These are phyloP conservation scores for Quiscalus mexicanus DNA, from an alignment of 2,113 vertebrate species.

Conservation along the genomic window DNA sequence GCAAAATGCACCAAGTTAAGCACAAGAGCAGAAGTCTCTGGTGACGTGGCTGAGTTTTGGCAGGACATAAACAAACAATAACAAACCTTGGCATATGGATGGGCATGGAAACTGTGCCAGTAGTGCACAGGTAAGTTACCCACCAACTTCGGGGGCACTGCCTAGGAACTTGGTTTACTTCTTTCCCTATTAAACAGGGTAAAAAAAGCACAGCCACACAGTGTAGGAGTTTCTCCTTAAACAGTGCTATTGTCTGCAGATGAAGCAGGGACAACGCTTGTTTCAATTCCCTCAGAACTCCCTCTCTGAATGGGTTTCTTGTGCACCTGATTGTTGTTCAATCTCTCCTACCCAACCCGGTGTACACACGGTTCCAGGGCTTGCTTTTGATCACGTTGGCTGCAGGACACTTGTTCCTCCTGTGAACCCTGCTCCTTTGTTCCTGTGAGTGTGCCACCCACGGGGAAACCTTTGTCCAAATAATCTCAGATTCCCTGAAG, in stretches of 20 bases:
- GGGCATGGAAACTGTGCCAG: fast-evolving
- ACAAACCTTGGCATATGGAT: neutral
- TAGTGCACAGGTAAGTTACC: neutral
- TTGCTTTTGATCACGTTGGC: neutral
- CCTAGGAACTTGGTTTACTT: neutral
- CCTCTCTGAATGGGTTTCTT: neutral
- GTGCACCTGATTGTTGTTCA: neutral
- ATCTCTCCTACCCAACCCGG: neutral
- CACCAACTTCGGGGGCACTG: neutral
- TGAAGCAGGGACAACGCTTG: neutral
- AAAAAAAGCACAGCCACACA: neutral
- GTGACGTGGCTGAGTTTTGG: neutral
- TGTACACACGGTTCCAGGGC: neutral
- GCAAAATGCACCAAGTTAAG: neutral
- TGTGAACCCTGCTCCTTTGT: conserved; percentile 26
- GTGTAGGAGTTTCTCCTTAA: neutral
- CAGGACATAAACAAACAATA: neutral
- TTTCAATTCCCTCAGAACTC: neutral
- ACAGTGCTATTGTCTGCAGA: neutral
- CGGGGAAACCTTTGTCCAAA: conserved; percentile 43
- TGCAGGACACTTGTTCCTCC: conserved; percentile 3
- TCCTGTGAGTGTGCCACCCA: neutral
- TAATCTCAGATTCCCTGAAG: conserved; percentile 19
- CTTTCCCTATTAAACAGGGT: neutral
- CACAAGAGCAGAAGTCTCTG: neutral